These are phyloP conservation scores for Onychostoma macrolepis DNA, from an alignment of 2,113 vertebrate genomes.

Conservation along the genomic window DNA sequence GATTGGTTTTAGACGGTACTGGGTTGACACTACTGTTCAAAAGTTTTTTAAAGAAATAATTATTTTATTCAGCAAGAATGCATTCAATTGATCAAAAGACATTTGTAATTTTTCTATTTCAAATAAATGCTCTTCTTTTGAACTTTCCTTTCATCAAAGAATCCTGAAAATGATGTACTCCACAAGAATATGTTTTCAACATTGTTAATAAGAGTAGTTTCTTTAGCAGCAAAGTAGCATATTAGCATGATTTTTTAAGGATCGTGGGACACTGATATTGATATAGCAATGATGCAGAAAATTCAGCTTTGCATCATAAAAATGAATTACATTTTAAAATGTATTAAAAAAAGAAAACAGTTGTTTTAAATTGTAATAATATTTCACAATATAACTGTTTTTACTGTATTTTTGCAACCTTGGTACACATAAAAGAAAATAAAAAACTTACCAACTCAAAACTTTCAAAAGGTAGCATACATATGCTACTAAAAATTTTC, in stretches of 20 bases:
- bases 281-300: neutral
- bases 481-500: neutral
- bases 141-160: neutral
- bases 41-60: neutral
- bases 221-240: neutral
- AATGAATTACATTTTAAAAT: neutral
- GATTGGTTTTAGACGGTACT: neutral
- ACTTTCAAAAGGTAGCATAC: neutral
- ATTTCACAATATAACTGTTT: neutral
- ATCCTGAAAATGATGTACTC: neutral
- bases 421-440: neutral
- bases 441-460: neutral
- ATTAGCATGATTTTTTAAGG: neutral
- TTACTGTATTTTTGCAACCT: neutral
- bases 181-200: neutral
- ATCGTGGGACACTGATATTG: neutral
- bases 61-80: neutral
- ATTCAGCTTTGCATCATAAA: neutral
- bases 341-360: neutral
- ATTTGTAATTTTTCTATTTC: neutral
- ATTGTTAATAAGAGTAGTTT: neutral
- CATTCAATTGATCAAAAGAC: neutral
- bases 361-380: neutral
- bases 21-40: neutral
- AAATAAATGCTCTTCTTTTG: neutral